phyloP scores from a whole-genome alignment of 2,888 invertebrate genomes.

The Baccha elongata region DNA sequence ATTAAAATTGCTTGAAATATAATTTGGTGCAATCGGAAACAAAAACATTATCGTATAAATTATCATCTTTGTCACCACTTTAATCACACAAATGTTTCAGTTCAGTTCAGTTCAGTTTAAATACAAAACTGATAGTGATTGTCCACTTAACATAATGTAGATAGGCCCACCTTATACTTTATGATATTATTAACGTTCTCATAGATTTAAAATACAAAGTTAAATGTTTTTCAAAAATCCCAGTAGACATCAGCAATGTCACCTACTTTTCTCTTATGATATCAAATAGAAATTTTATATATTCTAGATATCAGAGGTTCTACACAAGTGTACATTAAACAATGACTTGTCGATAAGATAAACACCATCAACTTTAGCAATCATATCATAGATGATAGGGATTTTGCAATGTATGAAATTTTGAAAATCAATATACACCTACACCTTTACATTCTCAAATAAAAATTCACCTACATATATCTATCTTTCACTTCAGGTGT shows the following conservation, averaged over 20 bases:
- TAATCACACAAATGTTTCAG: too few relatives aligned
- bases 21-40: too few relatives aligned
- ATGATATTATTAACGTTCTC: too few relatives aligned
- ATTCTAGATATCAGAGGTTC: slow-evolving; percentile 7
- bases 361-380: slow-evolving; percentile 32
- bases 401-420: slow-evolving; percentile 53
- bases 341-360: slow-evolving; percentile 63
- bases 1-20: too few relatives aligned
- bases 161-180: too few relatives aligned
- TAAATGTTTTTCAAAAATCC: too few relatives aligned
- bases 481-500: background rate
- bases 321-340: slow-evolving; percentile 23
- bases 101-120: too few relatives aligned
- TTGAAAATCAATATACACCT: slow-evolving; percentile 46
- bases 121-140: too few relatives aligned
- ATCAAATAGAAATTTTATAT: slow-evolving; percentile 39
- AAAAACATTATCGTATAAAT: too few relatives aligned
- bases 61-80: too few relatives aligned
- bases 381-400: slow-evolving; percentile 43
- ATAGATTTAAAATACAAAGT: too few relatives aligned
- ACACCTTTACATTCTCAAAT: background rate
- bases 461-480: background rate
- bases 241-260: slow-evolving; percentile 11
- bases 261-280: slow-evolving; percentile 21
- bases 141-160: too few relatives aligned